Evolutionary conservation across 2,797 vertebrate species (phyloP).

Genomic region (Lates japonicus): DNA sequence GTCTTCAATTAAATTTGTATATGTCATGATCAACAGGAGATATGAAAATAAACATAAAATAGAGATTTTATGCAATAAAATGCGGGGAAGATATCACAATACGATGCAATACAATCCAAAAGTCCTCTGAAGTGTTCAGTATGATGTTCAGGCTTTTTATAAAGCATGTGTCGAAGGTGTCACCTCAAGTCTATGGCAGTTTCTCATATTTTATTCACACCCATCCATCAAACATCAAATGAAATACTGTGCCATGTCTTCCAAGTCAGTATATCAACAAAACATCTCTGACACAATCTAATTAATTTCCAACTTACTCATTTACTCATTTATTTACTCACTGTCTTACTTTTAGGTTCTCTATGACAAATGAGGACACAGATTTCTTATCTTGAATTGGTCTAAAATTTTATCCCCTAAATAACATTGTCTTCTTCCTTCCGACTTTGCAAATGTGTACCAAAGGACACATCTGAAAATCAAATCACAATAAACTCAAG

Average conservation of each 20-base stretch:
- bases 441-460: slow-evolving; percentile 18
- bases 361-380: slow-evolving; percentile 9
- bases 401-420: not conserved
- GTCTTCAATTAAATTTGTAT: not conserved
- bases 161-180: not conserved
- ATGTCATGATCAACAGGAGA: not conserved
- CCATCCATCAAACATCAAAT: not conserved
- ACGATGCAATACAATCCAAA: not conserved
- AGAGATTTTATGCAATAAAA: not conserved
- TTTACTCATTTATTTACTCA: not conserved
- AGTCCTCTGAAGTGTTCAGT: not conserved
- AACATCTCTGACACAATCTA: not conserved
- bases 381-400: not conserved
- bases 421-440: not conserved
- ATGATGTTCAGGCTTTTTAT: not conserved
- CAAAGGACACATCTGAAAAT: slow-evolving; percentile 28
- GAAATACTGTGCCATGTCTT: not conserved
- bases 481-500: slow-evolving; percentile 36
- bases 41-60: not conserved
- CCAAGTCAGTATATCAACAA: not conserved
- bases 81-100: not conserved
- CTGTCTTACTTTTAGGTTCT: not conserved
- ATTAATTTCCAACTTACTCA: not conserved
- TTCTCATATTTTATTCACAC: not conserved
- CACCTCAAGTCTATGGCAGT: not conserved